Conservation (phyloP, 92 coral and sea anemone genomes). For the Zoanthus solanderi region DNA sequence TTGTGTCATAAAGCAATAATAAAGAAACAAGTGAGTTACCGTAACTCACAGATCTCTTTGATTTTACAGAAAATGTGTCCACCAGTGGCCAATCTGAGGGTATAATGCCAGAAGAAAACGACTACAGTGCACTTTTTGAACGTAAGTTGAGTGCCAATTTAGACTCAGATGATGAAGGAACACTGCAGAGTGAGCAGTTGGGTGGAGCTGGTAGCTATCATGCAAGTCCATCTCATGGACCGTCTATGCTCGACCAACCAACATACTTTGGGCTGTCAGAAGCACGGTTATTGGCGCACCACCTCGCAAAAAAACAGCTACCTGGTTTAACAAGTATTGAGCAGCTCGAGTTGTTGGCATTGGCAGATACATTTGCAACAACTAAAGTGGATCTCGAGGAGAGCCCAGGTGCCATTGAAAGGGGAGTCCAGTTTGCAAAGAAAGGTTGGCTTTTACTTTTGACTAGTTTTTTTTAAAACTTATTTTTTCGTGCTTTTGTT, state of each 20-base stretch:
- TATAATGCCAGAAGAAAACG: slow-evolving; percentile 74
- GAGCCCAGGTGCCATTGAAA: slow-evolving; percentile 90
- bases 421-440: slow-evolving; percentile 98
- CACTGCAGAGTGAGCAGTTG: slow-evolving; percentile 42
- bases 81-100: slow-evolving; percentile 37
- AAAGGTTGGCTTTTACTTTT: slow-evolving; percentile 56
- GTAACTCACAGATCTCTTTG: not conserved
- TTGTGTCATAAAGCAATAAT: no score
- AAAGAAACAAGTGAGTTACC: no score
- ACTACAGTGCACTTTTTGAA: slow-evolving; percentile 94
- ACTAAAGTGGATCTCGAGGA: slow-evolving; percentile 95
- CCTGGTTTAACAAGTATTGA: slow-evolving; percentile 96
- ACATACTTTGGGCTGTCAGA: slow-evolving; percentile 93
- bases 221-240: slow-evolving; percentile 77
- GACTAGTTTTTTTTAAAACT: no score
- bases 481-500: no score
- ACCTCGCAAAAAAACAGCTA: slow-evolving; percentile 87
- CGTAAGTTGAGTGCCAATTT: slow-evolving; percentile 51
- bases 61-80: slow-evolving; percentile 13
- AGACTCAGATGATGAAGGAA: slow-evolving; percentile 75
- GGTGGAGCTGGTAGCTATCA: slow-evolving; percentile 58
- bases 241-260: slow-evolving; percentile 69
- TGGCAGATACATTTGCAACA: slow-evolving; percentile 98
- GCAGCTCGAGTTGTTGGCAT: slow-evolving; percentile 91
- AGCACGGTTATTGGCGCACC: slow-evolving; percentile 91